Conservation (phyloP, 2,113 vertebrate genomes). For the Paradisaea rubra region DNA sequence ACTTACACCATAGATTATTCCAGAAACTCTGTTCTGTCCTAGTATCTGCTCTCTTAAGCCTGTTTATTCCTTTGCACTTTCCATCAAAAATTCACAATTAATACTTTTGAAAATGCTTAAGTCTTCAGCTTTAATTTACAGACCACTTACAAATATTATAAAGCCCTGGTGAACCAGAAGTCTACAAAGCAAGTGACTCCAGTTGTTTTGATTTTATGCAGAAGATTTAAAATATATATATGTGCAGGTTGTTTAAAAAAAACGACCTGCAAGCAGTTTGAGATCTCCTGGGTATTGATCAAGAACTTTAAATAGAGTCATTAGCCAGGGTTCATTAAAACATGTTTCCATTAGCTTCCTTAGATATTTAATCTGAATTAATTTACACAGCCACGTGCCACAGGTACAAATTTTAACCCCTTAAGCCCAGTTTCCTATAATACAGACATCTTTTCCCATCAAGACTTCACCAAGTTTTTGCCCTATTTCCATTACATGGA, state of each 20-base stretch:
- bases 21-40: background rate
- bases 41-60: background rate
- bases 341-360: background rate
- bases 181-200: background rate
- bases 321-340: slow-evolving; percentile 45
- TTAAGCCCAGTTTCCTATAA: background rate
- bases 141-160: background rate
- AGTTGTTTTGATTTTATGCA: slow-evolving; percentile 9
- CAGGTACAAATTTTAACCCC: background rate
- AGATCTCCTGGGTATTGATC: slow-evolving; percentile 32
- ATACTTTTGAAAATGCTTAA: background rate
- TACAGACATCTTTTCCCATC: background rate
- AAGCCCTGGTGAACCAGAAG: background rate
- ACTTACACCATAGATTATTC: background rate
- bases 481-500: background rate
- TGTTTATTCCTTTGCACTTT: background rate
- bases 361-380: slow-evolving; percentile 23
- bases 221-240: background rate
- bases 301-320: slow-evolving; percentile 38
- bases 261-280: background rate
- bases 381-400: background rate
- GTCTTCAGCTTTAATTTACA: background rate
- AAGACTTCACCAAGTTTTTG: background rate
- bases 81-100: background rate
- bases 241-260: background rate